These are phyloP conservation scores for Scylla paramamosain DNA, from an alignment of 1,140 invertebrate species.

Conservation along the genomic window DNA sequence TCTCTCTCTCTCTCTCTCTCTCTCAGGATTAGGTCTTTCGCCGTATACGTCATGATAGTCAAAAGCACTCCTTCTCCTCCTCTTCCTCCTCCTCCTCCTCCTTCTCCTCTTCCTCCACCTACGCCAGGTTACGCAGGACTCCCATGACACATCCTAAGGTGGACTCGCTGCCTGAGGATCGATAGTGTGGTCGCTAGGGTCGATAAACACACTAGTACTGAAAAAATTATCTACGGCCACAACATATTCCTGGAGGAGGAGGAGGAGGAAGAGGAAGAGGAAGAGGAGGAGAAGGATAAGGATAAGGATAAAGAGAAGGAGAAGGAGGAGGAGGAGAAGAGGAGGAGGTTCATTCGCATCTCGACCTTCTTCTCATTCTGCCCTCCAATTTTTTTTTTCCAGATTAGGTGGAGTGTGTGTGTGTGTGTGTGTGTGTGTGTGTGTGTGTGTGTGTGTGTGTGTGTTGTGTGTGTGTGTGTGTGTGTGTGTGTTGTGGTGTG, in stretches of 20 bases:
- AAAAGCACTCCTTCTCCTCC: neutral
- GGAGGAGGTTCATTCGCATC: neutral
- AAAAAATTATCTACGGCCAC: neutral
- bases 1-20: conserved; percentile 20
- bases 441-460: conserved; percentile 44
- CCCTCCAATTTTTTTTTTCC: no score
- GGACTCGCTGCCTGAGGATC: neutral
- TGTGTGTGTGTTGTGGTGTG: conserved; percentile 48
- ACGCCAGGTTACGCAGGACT: neutral
- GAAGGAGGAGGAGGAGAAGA: neutral
- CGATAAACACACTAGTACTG: neutral
- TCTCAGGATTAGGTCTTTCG: neutral
- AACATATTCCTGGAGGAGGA: neutral
- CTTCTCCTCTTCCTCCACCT: neutral
- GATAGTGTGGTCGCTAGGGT: neutral
- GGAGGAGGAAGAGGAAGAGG: neutral
- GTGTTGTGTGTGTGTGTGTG: conserved; percentile 45
- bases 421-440: conserved; percentile 1
- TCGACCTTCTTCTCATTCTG: neutral
- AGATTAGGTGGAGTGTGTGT: neutral
- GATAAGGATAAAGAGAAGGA: conserved; percentile 5
- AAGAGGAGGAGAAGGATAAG: neutral
- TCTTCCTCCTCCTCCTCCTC: neutral
- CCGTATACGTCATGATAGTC: neutral
- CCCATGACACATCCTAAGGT: neutral